Evolutionary conservation across 2,888 invertebrate genomes (phyloP), one percentile per base, ranked within the genome.

Genomic region (Crocallis elinguaria): DNA sequence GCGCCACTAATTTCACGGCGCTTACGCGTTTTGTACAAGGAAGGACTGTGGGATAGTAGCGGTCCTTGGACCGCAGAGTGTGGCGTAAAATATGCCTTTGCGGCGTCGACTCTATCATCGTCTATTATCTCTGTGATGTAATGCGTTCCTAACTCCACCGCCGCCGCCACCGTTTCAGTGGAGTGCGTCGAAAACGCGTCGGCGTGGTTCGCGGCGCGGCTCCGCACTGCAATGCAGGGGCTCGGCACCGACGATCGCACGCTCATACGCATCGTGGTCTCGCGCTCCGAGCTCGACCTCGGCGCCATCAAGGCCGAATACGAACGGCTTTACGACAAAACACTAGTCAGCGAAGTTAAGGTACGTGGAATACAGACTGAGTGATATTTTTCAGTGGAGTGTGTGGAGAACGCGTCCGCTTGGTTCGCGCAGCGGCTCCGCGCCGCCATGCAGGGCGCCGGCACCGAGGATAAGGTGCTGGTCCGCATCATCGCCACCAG

Each of bases 161-260:
- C 19, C 19, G 41, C 35, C 35, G 14, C 5, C 4, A 45, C n/a
- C 8, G 38, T 79, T 79, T 11, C 85, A 95, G 95, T 95, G 71
- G 94, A 95, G 77, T 94, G 94, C 78, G 94, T 94, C 25, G 93
- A 94, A 73, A 93, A 92, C 66, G 92, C 94, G 3, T 84, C 94
- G 1, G 93, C 93, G 1, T 96, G 93, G 88, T 96, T 95, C 84
- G 95, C 96, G 44, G 92, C 91, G 56, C 88, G 94, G 0, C 82
- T 96, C 9, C 93, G 95, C 55, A 80, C 86, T 43, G 93, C 95
- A 2, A 93, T 95, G 93, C 92, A 93, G 65, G 96, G 96, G 0
- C 74, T 93, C 35, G 96, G 96, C 50, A 96, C 96, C 2, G 93
- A 95, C 77, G 96, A 96, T 86, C 83, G 88, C 21, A 93, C 94